These are phyloP conservation scores for Temnothorax curvispinosus DNA, from an alignment of 1,140 invertebrate species.

Conservation along the genomic window DNA sequence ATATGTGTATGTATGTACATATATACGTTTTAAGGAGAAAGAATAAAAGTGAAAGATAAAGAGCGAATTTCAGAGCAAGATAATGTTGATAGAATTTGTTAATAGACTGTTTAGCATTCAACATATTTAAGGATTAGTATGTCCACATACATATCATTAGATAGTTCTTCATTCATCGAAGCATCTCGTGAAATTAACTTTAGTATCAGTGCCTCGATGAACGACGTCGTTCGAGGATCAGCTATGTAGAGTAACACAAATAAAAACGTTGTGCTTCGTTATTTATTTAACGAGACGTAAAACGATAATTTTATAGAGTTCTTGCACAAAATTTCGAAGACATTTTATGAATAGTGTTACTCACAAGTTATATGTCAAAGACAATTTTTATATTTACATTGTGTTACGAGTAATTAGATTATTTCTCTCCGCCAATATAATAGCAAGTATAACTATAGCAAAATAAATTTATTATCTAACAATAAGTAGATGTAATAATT, in stretches of 20 bases:
- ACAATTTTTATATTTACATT: background rate
- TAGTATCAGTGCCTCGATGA: slow-evolving; percentile 73
- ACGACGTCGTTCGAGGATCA: slow-evolving; percentile 35
- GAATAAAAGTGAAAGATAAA: background rate
- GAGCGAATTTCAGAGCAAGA: slow-evolving; percentile 5
- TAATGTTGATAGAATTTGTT: slow-evolving; percentile 33
- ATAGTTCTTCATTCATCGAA: slow-evolving; percentile 57
- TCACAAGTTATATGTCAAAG: background rate
- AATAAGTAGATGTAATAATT: background rate
- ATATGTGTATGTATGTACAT: background rate
- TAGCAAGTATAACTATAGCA: background rate
- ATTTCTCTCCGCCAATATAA: background rate
- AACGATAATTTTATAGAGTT: background rate
- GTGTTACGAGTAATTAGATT: background rate
- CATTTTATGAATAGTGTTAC: background rate
- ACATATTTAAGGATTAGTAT: slow-evolving; percentile 57
- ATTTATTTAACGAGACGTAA: background rate
- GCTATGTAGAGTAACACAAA: background rate
- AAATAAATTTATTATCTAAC: background rate
- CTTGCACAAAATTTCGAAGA: background rate
- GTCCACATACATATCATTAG: slow-evolving; percentile 73
- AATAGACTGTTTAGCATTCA: slow-evolving; percentile 31
- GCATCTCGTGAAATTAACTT: slow-evolving; percentile 64
- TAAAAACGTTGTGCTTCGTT: background rate
- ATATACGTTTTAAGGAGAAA: background rate